These are phyloP conservation scores for Lithophane ornitopus DNA, from an alignment of 2,888 invertebrate genomes.

Conservation along the genomic window DNA sequence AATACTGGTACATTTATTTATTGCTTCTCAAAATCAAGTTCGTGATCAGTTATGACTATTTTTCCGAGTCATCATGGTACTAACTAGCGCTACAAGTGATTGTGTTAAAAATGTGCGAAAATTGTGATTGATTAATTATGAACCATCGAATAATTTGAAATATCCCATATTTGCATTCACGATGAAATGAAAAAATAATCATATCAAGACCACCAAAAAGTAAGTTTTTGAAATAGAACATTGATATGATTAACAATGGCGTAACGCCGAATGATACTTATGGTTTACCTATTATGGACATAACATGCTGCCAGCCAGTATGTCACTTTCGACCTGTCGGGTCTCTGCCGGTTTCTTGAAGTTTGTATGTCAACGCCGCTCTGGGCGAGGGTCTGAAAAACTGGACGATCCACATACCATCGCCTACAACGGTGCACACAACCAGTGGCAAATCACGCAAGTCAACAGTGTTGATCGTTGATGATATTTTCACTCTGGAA, in stretches of 20 bases:
- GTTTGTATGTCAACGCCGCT: slow-evolving; percentile 87
- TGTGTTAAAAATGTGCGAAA: slow-evolving; percentile 30
- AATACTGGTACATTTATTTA: slow-evolving; percentile 28
- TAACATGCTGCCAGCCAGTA: slow-evolving; percentile 88
- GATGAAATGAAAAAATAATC: slow-evolving; percentile 82
- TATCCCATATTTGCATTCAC: slow-evolving; percentile 59
- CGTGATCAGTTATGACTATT: slow-evolving; percentile 77
- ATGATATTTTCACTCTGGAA: slow-evolving; percentile 87
- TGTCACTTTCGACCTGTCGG: slow-evolving; percentile 87
- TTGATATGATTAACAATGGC: slow-evolving; percentile 83
- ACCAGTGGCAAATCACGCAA: slow-evolving; percentile 83
- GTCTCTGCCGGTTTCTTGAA: slow-evolving; percentile 85
- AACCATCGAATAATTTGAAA: slow-evolving; percentile 32
- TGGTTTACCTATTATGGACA: slow-evolving; percentile 89
- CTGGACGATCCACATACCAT: slow-evolving; percentile 91
- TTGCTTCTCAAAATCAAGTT: slow-evolving; percentile 54
- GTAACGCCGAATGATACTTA: slow-evolving; percentile 89
- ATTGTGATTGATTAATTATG: slow-evolving; percentile 34
- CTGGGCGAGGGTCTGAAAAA: slow-evolving; percentile 90
- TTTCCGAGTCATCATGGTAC: slow-evolving; percentile 63
- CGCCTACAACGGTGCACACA: slow-evolving; percentile 89
- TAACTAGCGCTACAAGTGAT: not conserved
- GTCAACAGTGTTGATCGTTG: slow-evolving; percentile 87
- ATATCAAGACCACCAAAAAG: slow-evolving; percentile 75
- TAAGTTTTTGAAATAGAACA: slow-evolving; percentile 70